Evolutionary conservation across 2,888 invertebrate genomes (phyloP).

Genomic region (Halictus ligatus): DNA sequence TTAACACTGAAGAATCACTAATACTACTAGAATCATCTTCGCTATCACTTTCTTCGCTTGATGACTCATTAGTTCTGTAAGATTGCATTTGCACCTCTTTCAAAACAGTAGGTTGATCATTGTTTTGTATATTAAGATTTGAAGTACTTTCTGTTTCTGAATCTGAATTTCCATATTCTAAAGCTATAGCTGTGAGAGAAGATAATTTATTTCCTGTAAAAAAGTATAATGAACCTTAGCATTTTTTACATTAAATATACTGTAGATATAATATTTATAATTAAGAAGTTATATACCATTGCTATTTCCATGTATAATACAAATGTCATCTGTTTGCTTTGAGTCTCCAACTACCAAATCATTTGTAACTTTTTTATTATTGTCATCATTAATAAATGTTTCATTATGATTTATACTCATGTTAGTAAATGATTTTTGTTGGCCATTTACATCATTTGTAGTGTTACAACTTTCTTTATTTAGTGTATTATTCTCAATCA

Average conservation of each 20-base stretch:
- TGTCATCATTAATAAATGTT: not conserved
- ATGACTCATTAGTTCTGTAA: slow-evolving; percentile 68
- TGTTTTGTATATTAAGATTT: not conserved
- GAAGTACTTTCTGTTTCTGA: slow-evolving; percentile 68
- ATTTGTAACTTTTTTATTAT: not conserved
- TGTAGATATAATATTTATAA: not conserved
- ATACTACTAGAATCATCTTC: slow-evolving; percentile 61
- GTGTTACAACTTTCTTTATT: slow-evolving; percentile 5
- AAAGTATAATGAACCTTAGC: slow-evolving; percentile 12
- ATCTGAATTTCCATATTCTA: slow-evolving; percentile 75
- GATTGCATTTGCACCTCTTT: slow-evolving; percentile 14
- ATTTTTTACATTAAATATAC: not conserved
- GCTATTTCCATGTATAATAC: not conserved
- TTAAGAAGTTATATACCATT: not conserved
- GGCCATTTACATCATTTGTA: not conserved
- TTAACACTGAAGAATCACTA: slow-evolving; percentile 51
- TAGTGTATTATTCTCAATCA: not conserved
- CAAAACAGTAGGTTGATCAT: not conserved
- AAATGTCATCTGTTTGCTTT: not conserved
- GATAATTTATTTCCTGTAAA: slow-evolving; percentile 41
- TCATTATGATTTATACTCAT: not conserved
- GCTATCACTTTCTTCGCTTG: slow-evolving; percentile 66
- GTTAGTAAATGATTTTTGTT: not conserved
- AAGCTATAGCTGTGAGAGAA: slow-evolving; percentile 71
- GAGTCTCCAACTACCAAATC: not conserved